A percentile compares a stretch with the other conserved stretches of the same genome.
Evolutionary conservation across 2,113 vertebrate genomes (phyloP).

Genomic region (Danionella cerebrum): DNA sequence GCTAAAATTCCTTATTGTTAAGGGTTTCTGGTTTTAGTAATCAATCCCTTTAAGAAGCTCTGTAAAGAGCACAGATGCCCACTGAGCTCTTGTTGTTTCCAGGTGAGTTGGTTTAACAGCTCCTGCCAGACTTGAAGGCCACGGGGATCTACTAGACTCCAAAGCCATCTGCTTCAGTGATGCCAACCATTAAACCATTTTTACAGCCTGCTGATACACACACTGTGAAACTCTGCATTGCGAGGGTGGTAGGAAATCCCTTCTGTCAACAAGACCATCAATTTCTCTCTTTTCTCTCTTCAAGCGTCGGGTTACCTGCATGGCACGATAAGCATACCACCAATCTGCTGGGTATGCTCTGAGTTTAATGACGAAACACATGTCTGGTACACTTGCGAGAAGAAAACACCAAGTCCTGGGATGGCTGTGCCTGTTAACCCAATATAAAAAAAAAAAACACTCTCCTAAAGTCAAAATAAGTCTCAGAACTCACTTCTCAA

Average conservation of each 20-base stretch:
- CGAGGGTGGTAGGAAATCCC: neutral
- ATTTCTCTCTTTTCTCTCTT: neutral
- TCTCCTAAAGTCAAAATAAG: too few species aligned
- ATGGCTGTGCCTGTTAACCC: too few species aligned
- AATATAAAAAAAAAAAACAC: too few species aligned
- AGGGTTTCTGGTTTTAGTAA: too few species aligned
- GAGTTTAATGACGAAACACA: too few species aligned
- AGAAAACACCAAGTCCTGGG: too few species aligned
- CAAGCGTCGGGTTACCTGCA: neutral
- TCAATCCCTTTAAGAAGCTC: too few species aligned
- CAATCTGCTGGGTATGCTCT: too few species aligned
- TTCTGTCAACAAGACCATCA: constrained; percentile 3
- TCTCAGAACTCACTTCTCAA: too few species aligned
- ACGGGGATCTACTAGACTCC: neutral
- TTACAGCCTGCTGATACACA: neutral
- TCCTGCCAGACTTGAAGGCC: neutral
- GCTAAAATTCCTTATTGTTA: too few species aligned
- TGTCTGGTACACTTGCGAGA: too few species aligned
- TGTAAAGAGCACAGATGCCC: constrained; percentile 8
- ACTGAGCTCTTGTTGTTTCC: constrained; percentile 10
- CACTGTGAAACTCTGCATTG: neutral
- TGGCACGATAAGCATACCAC: too few species aligned
- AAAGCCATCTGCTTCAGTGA: neutral
- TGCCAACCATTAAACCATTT: neutral
- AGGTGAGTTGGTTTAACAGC: neutral